Evolutionary conservation across 2,888 invertebrate species (phyloP).

Genomic region (Rhagium mordax): DNA sequence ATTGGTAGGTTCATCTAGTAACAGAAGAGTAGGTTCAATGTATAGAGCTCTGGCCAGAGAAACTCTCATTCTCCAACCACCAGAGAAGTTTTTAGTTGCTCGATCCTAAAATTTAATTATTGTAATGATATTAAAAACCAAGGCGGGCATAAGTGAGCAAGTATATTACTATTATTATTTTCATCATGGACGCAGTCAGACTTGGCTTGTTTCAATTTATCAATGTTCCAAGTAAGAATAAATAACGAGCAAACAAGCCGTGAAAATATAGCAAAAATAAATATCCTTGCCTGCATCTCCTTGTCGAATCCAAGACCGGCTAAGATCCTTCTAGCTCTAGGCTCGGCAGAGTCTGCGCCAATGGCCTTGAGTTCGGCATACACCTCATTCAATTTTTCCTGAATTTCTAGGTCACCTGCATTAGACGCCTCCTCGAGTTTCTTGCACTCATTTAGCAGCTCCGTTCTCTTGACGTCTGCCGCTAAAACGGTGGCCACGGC

Average conservation of each 20-base stretch:
- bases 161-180: too few relatives aligned
- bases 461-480: constrained; percentile 91
- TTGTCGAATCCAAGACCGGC: constrained; percentile 97
- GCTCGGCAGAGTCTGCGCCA: constrained; percentile 98
- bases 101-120: constrained; percentile 73
- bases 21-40: constrained; percentile 95
- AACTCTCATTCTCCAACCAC: constrained; percentile 99
- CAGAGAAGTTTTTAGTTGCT: constrained; percentile 90
- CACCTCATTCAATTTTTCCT: constrained; percentile 89
- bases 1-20: constrained; percentile 99
- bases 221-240: too few relatives aligned
- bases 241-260: too few relatives aligned
- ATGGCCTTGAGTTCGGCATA: constrained; percentile 97
- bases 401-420: constrained; percentile 81
- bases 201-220: too few relatives aligned
- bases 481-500: constrained; percentile 95
- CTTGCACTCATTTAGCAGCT: constrained; percentile 86
- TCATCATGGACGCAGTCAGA: too few relatives aligned
- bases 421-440: constrained; percentile 84
- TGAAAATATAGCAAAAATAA: too few relatives aligned
- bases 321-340: constrained; percentile 94
- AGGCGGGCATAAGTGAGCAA: neutral
- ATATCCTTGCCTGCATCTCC: constrained; percentile 82
- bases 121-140: too few relatives aligned
- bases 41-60: constrained; percentile 97